Percentiles rank a stretch among this genome's conserved stretches.
Conservation (phyloP, 2,113 vertebrate species). For the Astur gentilis region DNA sequence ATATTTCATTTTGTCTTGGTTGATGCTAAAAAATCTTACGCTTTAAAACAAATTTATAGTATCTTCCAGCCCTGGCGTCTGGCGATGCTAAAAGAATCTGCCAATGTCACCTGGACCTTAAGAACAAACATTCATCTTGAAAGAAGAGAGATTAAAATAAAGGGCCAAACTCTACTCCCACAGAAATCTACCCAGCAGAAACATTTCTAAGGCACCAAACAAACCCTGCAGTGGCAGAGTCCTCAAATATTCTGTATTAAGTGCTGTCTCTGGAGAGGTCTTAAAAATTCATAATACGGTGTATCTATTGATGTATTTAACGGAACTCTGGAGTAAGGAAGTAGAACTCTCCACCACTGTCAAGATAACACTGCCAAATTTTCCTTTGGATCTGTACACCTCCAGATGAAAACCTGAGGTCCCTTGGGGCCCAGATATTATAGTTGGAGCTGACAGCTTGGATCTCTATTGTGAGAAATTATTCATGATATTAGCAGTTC, state of each 20-base stretch:
- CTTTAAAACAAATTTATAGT: background rate
- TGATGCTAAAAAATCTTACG: background rate
- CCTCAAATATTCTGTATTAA: constrained; percentile 70
- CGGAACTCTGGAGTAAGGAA: constrained; percentile 53
- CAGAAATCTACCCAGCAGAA: constrained; percentile 50
- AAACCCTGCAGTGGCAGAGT: constrained; percentile 46
- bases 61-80: background rate
- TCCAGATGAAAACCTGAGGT: constrained; percentile 57
- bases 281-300: constrained; percentile 62
- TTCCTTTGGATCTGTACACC: constrained; percentile 56
- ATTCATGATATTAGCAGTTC: constrained; percentile 65
- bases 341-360: constrained; percentile 50
- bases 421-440: constrained; percentile 38
- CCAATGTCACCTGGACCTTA: background rate
- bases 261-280: constrained; percentile 56
- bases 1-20: background rate
- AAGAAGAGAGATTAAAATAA: constrained; percentile 50
- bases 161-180: background rate
- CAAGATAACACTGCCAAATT: constrained; percentile 60
- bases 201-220: constrained; percentile 44
- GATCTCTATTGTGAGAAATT: constrained; percentile 67
- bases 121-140: constrained; percentile 40
- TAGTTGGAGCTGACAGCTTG: constrained; percentile 64
- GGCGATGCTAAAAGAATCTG: background rate
- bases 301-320: constrained; percentile 66